Base-by-base conservation (phyloP, 2,888 invertebrate species). In the Leptopilina syphax region DNA sequence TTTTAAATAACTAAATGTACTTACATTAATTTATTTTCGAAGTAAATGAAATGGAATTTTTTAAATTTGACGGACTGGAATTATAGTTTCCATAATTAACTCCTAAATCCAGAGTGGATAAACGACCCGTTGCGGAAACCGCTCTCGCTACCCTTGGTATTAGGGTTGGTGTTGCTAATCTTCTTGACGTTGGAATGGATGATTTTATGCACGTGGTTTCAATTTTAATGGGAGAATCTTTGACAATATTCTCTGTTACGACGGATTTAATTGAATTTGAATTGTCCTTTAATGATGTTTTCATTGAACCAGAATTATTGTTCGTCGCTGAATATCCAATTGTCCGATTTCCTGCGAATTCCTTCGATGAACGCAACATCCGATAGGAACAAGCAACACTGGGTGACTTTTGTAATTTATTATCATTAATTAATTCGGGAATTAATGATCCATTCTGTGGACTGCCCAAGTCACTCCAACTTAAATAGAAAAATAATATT, bases 401-500 rank as follows among this genome's bases (percentile, higher is more conserved):
- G 3, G 50, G 12, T 65, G 79, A 54, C 18, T 82, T 83, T 54
- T 79, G 82, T 83, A 80, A 81, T 81, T 87, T 87, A 81, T 83
- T 84, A 79, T 83, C 79, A 41, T 85, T 87, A 78, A 82, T 44
- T 44, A 44, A 79, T 78, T 89, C 90, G 78, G 84, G 85, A 83
- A 87, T 84, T 79, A 87, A 84, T 77, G 86, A 85, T 80, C 88
- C 86, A 81, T 87, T 87, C 80, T 86, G 88, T 79, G 85, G 88
- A 82, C 88, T 85, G 90, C 89, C 89, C 79, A 89, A 86, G 85
- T 91, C 91, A 91, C 87, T 92, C 91, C 91, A 91, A 88, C 91
- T 91, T 87, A 3, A 88, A 87, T 54, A 79, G 63, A 82, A 80
- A 80, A 78, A 73, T 24, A 6, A 79, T 63, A 73, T 79, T 70